Evolutionary conservation across 1,140 invertebrate species (phyloP).

Genomic region (Polyergus mexicanus): DNA sequence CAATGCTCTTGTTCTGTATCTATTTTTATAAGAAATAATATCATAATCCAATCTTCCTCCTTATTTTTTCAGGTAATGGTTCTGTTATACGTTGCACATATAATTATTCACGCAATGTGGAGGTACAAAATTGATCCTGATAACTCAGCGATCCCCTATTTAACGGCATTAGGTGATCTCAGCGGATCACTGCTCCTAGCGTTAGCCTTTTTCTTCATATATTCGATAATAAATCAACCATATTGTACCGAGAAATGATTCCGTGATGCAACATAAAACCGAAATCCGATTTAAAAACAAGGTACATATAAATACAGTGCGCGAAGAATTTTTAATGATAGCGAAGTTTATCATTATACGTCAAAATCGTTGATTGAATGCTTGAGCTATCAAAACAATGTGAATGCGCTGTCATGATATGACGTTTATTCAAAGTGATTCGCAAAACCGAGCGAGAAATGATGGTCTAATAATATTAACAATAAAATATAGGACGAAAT

Average conservation of each 20-base stretch:
- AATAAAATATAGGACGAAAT: slow-evolving; percentile 4
- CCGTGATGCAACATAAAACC: neutral
- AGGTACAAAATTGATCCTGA: slow-evolving; percentile 96
- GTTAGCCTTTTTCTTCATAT: slow-evolving; percentile 93
- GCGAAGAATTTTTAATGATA: neutral
- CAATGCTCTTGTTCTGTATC: neutral
- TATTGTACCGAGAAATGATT: slow-evolving; percentile 57
- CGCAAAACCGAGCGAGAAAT: neutral
- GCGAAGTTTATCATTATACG: neutral
- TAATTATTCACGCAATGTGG: slow-evolving; percentile 97
- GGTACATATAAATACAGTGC: neutral
- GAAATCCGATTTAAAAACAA: neutral
- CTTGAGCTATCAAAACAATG: slow-evolving; percentile 3
- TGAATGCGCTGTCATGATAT: neutral
- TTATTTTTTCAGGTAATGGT: slow-evolving; percentile 90
- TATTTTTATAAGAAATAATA: neutral
- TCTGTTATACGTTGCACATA: slow-evolving; percentile 93
- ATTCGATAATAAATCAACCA: slow-evolving; percentile 74
- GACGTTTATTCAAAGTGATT: neutral
- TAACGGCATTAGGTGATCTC: slow-evolving; percentile 97
- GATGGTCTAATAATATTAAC: neutral
- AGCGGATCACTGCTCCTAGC: slow-evolving; percentile 95
- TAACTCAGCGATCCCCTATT: slow-evolving; percentile 98
- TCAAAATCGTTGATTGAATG: neutral
- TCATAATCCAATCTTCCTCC: slow-evolving; percentile 63